Conservation (phyloP, 1,140 invertebrate species). For the Leptopilina clavipes region DNA sequence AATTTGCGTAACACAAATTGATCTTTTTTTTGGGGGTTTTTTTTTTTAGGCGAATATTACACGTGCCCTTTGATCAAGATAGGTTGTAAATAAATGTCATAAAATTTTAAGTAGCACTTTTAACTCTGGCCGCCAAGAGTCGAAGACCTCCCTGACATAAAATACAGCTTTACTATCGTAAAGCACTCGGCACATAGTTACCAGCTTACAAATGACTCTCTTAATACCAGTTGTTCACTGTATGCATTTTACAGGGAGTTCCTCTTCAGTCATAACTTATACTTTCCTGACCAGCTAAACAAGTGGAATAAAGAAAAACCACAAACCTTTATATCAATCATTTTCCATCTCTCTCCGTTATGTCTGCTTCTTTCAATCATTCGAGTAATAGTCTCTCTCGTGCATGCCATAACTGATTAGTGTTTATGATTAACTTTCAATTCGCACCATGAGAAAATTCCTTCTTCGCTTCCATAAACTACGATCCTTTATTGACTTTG, state of each 20-base stretch:
- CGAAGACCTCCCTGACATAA: slow-evolving; percentile 49
- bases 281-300: slow-evolving; percentile 41
- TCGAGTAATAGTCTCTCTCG: background rate
- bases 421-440: slow-evolving; percentile 6
- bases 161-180: slow-evolving; percentile 47
- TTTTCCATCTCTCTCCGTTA: slow-evolving; percentile 17
- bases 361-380: background rate
- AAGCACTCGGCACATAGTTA: slow-evolving; percentile 50
- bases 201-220: slow-evolving; percentile 58
- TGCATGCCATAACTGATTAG: slow-evolving; percentile 9
- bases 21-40: slow-evolving; percentile 9
- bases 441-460: slow-evolving; percentile 27
- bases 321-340: background rate
- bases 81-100: slow-evolving; percentile 27
- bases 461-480: background rate
- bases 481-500: no score
- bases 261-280: slow-evolving; percentile 49
- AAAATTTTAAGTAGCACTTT: slow-evolving; percentile 33
- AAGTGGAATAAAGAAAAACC: slow-evolving; percentile 11
- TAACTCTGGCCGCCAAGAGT: slow-evolving; percentile 41
- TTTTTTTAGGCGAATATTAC: background rate
- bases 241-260: slow-evolving; percentile 53
- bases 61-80: slow-evolving; percentile 32
- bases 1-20: slow-evolving; percentile 32
- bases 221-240: slow-evolving; percentile 52